These are phyloP conservation scores for Plotosus lineatus DNA, from an alignment of 2,113 vertebrate species.

Conservation along the genomic window DNA sequence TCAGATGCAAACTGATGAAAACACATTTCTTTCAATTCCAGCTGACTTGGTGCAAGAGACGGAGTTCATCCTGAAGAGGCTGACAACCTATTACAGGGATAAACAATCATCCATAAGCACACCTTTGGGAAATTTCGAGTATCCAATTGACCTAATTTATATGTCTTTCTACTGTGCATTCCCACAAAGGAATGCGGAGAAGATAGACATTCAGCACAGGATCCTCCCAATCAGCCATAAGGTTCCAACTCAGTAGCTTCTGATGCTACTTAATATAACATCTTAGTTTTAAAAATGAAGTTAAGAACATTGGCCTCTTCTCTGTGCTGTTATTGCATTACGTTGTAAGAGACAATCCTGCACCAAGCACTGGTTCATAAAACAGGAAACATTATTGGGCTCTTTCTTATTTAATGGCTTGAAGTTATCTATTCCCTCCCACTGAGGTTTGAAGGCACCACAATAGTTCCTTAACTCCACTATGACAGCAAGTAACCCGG, in stretches of 20 bases:
- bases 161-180: no score
- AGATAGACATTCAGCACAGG: no score
- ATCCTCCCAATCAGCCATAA: no score
- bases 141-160: no score
- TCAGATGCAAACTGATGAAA: not conserved
- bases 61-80: no score
- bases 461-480: conserved; percentile 12
- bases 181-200: no score
- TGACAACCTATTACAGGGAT: no score
- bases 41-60: no score
- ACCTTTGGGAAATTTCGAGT: no score
- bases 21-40: not conserved
- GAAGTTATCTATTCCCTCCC: conserved; percentile 28
- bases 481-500: conserved; percentile 32
- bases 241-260: no score
- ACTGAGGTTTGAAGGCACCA: conserved; percentile 23
- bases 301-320: not conserved
- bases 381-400: conserved; percentile 7
- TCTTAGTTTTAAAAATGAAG: not conserved
- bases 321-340: not conserved
- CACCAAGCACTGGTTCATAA: conserved; percentile 28
- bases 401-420: conserved; percentile 33
- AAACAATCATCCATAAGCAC: no score
- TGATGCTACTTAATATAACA: not conserved
- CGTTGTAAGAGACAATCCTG: conserved; percentile 11